These are phyloP conservation scores for Polypedilum pembai DNA, from an alignment of 1,140 invertebrate species.

Conservation along the genomic window DNA sequence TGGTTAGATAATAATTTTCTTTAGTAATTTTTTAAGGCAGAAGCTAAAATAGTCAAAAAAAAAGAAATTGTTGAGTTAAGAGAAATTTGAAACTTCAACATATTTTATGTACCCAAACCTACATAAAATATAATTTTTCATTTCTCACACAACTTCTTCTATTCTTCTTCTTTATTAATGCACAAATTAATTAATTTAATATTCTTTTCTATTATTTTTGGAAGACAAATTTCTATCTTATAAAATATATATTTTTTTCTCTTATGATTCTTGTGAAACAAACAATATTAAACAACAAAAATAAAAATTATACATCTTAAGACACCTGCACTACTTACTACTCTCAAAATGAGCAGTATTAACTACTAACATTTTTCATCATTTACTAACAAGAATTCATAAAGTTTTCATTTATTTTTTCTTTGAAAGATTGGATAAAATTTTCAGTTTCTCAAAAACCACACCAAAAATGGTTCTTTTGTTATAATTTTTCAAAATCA, in stretches of 20 bases:
- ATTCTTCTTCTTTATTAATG: background rate
- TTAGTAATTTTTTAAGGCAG: too few species aligned
- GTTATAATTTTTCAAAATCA: background rate
- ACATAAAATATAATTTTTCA: too few species aligned
- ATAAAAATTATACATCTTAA: conserved; percentile 19
- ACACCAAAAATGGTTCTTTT: background rate
- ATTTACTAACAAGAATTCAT: conserved; percentile 13
- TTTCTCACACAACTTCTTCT: too few species aligned
- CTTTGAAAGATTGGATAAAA: background rate
- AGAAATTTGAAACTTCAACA: too few species aligned
- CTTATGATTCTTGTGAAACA: conserved; percentile 13
- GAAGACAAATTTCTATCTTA: background rate
- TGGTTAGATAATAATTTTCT: background rate
- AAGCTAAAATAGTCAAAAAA: too few species aligned
- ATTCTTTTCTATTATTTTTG: background rate
- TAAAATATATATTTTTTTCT: conserved; percentile 16
- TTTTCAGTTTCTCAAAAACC: background rate
- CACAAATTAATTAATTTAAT: conserved; percentile 16
- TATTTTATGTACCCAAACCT: too few species aligned
- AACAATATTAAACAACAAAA: background rate
- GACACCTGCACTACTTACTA: background rate
- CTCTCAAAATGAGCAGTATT: background rate
- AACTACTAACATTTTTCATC: conserved; percentile 3
- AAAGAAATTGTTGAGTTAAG: too few species aligned
- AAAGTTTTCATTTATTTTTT: background rate